Conservation (phyloP, 1,140 invertebrate species). For the Drosophila pandora region DNA sequence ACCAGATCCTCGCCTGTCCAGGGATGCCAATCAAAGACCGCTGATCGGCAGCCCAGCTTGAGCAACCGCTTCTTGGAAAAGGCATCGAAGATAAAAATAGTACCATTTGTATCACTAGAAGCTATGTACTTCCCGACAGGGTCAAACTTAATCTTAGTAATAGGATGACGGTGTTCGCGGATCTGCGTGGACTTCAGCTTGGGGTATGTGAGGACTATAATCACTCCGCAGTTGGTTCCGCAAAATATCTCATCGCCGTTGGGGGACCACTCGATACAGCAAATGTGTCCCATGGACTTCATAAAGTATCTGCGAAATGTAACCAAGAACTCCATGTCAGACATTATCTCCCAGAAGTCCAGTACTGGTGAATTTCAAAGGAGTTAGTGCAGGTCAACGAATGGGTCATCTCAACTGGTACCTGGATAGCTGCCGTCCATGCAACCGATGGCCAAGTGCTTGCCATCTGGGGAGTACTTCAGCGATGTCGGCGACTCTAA, state of each 20-base stretch:
- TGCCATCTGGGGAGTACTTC: constrained; percentile 66
- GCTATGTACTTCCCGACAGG: constrained; percentile 68
- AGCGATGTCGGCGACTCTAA: constrained; percentile 59
- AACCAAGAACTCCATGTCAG: constrained; percentile 48
- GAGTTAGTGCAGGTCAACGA: neutral
- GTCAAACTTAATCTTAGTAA: constrained; percentile 62
- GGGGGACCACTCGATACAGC: constrained; percentile 70
- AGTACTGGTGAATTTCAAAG: constrained; percentile 38
- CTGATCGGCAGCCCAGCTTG: constrained; percentile 19
- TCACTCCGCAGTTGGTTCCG: constrained; percentile 52
- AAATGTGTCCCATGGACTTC: constrained; percentile 35
- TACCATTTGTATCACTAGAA: constrained; percentile 59
- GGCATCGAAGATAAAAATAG: constrained; percentile 63
- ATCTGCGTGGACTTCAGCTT: constrained; percentile 29
- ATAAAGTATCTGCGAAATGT: constrained; percentile 58
- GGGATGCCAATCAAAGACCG: constrained; percentile 78
- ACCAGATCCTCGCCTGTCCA: constrained; percentile 72
- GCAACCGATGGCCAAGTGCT: constrained; percentile 68
- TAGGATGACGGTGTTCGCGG: constrained; percentile 39
- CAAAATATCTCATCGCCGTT: constrained; percentile 57
- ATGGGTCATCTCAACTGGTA: constrained; percentile 3
- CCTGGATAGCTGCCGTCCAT: constrained; percentile 54
- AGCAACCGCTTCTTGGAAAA: constrained; percentile 27
- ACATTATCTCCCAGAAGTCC: constrained; percentile 65
- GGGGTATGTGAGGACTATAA: constrained; percentile 49